A percentile compares a stretch with the other conserved stretches of the same genome.
phyloP scores from a whole-genome alignment of 1,140 invertebrate genomes.

The Lordiphosa clarofinis region DNA sequence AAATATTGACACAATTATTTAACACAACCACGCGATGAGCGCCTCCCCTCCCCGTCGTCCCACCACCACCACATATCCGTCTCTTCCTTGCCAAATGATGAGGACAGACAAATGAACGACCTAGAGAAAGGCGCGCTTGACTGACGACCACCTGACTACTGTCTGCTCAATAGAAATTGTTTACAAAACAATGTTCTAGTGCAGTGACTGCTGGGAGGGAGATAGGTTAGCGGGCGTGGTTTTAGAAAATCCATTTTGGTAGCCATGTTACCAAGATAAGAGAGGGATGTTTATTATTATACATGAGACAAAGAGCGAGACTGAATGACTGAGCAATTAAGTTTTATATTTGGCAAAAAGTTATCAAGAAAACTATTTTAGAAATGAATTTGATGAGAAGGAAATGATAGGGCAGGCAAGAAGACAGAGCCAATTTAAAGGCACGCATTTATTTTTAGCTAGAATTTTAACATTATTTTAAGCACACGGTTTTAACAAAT shows the following conservation, averaged over 20 bases:
- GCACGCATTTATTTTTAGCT: no score
- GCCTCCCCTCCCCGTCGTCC: constrained; percentile 1
- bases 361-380: constrained; percentile 15
- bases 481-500: no score
- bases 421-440: no score
- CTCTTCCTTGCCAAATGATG: constrained; percentile 1
- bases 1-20: constrained; percentile 78
- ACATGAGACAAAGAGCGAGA: constrained; percentile 1
- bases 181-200: not conserved
- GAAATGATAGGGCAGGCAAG: no score
- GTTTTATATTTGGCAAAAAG: constrained; percentile 7
- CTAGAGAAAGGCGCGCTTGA: constrained; percentile 31
- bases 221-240: not conserved
- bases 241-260: constrained; percentile 27
- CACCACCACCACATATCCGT: constrained; percentile 1
- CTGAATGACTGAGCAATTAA: constrained; percentile 30
- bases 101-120: constrained; percentile 27
- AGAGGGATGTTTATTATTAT: constrained; percentile 21
- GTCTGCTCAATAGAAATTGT: not conserved
- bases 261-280: constrained; percentile 18
- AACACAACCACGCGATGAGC: constrained; percentile 65
- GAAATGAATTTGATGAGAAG: not conserved
- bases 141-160: constrained; percentile 13
- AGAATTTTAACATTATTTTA: no score
- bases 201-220: not conserved